Conservation (phyloP, 1,140 invertebrate species). For the Hirudo medicinalis region DNA sequence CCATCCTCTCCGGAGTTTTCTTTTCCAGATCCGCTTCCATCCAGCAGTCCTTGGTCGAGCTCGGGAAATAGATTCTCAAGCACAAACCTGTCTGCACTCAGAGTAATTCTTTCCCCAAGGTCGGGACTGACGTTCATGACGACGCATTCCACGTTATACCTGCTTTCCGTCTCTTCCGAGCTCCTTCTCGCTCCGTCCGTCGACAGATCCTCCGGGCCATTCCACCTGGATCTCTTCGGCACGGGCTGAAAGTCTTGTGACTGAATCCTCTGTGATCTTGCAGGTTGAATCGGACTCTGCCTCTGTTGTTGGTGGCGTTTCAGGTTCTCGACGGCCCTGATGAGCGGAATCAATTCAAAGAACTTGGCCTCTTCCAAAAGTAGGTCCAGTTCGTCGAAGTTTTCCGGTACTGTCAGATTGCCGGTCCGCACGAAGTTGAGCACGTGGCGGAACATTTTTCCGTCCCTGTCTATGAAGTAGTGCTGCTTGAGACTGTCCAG, state of each 20-base stretch:
- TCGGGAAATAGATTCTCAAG: constrained; percentile 74
- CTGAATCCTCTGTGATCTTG: constrained; percentile 4
- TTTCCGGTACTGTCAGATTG: constrained; percentile 66
- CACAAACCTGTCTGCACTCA: constrained; percentile 62
- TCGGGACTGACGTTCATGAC: constrained; percentile 76
- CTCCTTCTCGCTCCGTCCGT: neutral
- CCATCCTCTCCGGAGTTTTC: constrained; percentile 27
- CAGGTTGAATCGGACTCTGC: neutral
- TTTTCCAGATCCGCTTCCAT: constrained; percentile 55
- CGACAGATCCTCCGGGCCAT: no score
- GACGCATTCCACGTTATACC: constrained; percentile 53
- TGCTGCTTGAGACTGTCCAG: constrained; percentile 91
- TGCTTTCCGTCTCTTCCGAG: neutral
- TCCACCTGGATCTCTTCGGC: neutral
- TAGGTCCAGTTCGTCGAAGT: constrained; percentile 73
- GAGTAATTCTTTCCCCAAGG: constrained; percentile 69
- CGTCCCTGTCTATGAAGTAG: constrained; percentile 92
- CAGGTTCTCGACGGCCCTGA: constrained; percentile 54
- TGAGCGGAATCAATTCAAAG: constrained; percentile 64
- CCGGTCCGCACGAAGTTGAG: constrained; percentile 87
- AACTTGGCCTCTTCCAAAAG: constrained; percentile 81
- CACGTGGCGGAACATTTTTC: constrained; percentile 86
- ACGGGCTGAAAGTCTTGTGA: neutral
- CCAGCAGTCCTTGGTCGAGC: constrained; percentile 66
- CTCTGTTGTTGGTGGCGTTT: constrained; percentile 22